phyloP scores from a whole-genome alignment of 35 echinoderm and acorn worm genomes.

The Heliocidaris erythrogramma region DNA sequence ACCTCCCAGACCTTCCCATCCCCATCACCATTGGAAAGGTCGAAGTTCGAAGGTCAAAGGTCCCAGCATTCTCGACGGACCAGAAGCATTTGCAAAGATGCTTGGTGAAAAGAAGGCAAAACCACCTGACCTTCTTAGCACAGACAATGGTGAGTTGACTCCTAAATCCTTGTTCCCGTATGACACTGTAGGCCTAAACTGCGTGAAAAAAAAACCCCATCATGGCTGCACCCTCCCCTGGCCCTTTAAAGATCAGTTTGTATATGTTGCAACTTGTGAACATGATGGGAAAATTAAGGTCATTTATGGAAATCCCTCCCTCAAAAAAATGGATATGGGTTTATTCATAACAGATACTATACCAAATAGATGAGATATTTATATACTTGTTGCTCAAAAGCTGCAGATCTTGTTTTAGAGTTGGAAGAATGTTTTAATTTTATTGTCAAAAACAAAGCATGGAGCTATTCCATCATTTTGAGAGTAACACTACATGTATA shows the following conservation, averaged over 20 bases:
- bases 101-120: conserved; percentile 60
- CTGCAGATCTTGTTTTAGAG: too few species aligned
- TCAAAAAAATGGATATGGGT: not conserved
- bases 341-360: not conserved
- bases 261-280: too few species aligned
- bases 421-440: too few species aligned
- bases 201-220: too few species aligned
- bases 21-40: conserved; percentile 56
- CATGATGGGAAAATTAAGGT: not conserved
- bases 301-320: not conserved
- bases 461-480: too few species aligned
- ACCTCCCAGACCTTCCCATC: conserved; percentile 59
- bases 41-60: conserved; percentile 76
- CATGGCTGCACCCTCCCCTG: too few species aligned
- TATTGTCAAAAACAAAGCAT: not conserved
- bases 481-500: too few species aligned
- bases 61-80: conserved; percentile 89
- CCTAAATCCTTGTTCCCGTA: too few species aligned
- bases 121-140: not conserved
- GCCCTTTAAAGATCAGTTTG: too few species aligned
- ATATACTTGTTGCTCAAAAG: too few species aligned
- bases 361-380: too few species aligned
- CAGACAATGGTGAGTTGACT: not conserved
- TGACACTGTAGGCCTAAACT: not conserved
- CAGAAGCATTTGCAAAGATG: conserved; percentile 80